These are phyloP conservation scores for Herminia tarsipennalis DNA, from an alignment of 2,888 invertebrate genomes.

Conservation along the genomic window DNA sequence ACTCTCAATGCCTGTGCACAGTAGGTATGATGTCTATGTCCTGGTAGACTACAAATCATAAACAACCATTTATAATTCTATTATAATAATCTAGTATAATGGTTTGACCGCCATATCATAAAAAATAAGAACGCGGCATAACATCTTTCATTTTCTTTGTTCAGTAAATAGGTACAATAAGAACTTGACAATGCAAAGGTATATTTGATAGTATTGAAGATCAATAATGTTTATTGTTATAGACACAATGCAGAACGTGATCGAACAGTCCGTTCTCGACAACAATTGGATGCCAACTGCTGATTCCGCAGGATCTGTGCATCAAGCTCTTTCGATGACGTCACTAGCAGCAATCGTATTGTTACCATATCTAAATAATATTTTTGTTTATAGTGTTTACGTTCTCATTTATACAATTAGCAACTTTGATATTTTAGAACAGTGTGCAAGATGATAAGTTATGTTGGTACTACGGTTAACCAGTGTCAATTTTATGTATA, in stretches of 20 bases:
- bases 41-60: too few species aligned
- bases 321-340: conserved; percentile 59
- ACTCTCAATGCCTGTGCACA: too few species aligned
- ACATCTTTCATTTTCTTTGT: too few species aligned
- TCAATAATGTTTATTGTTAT: conserved; percentile 18
- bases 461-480: conserved; percentile 31
- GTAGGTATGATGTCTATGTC: too few species aligned
- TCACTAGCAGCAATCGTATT: conserved; percentile 56
- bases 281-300: conserved; percentile 82
- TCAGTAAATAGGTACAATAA: too few species aligned
- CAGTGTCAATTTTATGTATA: conserved; percentile 51
- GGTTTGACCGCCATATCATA: too few species aligned
- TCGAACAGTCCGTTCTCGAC: conserved; percentile 82
- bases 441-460: conserved; percentile 74
- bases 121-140: too few species aligned
- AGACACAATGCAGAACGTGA: conserved; percentile 83
- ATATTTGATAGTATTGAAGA: neutral
- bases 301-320: conserved; percentile 67
- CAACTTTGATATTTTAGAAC: conserved; percentile 46
- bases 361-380: conserved; percentile 57
- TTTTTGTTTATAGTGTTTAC: conserved; percentile 51
- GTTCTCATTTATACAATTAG: conserved; percentile 42
- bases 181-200: too few species aligned
- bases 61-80: too few species aligned
- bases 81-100: too few species aligned